phyloP scores from a whole-genome alignment of 1,140 invertebrate species.

The Bombus picipes region DNA sequence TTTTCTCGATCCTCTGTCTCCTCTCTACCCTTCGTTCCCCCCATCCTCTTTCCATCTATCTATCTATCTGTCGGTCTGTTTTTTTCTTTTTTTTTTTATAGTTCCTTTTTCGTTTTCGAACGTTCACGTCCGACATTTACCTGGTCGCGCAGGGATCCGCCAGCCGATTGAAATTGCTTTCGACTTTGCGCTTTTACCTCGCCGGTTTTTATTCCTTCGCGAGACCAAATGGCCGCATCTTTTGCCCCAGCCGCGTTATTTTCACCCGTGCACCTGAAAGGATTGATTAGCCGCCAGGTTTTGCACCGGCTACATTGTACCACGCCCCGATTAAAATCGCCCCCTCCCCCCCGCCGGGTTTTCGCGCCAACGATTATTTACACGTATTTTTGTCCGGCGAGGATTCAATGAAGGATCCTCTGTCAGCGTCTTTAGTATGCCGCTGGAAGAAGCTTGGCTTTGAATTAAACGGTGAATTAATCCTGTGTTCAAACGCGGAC shows the following conservation, averaged over 20 bases:
- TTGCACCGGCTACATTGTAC: slow-evolving; percentile 20
- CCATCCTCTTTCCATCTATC: not conserved
- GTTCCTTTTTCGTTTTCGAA: slow-evolving; percentile 17
- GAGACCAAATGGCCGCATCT: slow-evolving; percentile 7
- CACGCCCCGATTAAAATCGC: slow-evolving; percentile 6
- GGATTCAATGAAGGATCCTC: not conserved
- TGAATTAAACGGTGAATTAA: slow-evolving; percentile 1
- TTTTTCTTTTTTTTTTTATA: not conserved
- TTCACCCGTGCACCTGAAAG: slow-evolving; percentile 18
- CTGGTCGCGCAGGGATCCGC: slow-evolving; percentile 11
- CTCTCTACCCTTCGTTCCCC: not conserved
- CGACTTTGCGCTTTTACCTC: slow-evolving; percentile 54
- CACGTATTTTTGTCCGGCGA: slow-evolving; percentile 18
- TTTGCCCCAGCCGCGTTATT: not conserved
- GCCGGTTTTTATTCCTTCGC: slow-evolving; percentile 41
- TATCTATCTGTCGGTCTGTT: not conserved
- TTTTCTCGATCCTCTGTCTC: not conserved
- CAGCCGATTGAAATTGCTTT: slow-evolving; percentile 59
- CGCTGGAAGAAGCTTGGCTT: not conserved
- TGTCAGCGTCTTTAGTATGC: not conserved
- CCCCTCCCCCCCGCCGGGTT: not conserved
- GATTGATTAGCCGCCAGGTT: slow-evolving; percentile 50
- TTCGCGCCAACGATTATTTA: slow-evolving; percentile 23
- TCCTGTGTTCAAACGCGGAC: not conserved
- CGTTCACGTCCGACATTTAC: slow-evolving; percentile 49